A percentile compares a stretch with the other conserved stretches of the same genome.
These are phyloP conservation scores for Mormyrus hasselquistii DNA, from an alignment of 2,797 vertebrate genomes.

Conservation along the genomic window DNA sequence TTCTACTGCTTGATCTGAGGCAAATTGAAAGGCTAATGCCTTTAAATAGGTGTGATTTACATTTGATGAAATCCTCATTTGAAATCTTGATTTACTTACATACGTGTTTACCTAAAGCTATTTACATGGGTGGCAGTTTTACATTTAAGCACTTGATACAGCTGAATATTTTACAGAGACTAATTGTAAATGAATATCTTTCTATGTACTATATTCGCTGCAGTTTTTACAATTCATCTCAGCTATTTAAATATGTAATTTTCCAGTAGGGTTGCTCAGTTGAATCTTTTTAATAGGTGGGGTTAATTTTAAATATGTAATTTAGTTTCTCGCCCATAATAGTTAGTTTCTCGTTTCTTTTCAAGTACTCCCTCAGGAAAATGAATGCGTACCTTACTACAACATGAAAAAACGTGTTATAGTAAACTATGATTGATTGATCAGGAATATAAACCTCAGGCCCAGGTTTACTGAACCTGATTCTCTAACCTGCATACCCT, in stretches of 20 bases:
- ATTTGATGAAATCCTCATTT: not conserved
- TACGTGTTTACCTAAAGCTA: not conserved
- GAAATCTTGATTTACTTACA: not conserved
- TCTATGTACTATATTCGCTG: not conserved
- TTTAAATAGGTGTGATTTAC: not conserved
- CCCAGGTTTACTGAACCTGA: not conserved
- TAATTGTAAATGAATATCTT: not conserved
- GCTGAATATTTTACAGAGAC: not conserved
- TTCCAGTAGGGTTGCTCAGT: not conserved
- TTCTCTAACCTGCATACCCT: not conserved
- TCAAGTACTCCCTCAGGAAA: not conserved
- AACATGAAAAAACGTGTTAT: not conserved
- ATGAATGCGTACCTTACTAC: not conserved
- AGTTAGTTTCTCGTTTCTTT: not conserved
- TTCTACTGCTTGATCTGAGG: not conserved
- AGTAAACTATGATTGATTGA: not conserved
- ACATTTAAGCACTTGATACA: not conserved
- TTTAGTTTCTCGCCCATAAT: not conserved
- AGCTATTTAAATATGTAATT: not conserved
- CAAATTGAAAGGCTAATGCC: not conserved
- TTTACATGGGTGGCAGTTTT: not conserved
- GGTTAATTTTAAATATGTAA: not conserved
- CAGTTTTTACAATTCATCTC: not conserved
- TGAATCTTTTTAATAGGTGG: not conserved
- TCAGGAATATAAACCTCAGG: not conserved